A percentile compares a stretch with the other conserved stretches of the same genome.
phyloP scores from a whole-genome alignment of 2,113 vertebrate species.

The Cynocephalus volans region DNA sequence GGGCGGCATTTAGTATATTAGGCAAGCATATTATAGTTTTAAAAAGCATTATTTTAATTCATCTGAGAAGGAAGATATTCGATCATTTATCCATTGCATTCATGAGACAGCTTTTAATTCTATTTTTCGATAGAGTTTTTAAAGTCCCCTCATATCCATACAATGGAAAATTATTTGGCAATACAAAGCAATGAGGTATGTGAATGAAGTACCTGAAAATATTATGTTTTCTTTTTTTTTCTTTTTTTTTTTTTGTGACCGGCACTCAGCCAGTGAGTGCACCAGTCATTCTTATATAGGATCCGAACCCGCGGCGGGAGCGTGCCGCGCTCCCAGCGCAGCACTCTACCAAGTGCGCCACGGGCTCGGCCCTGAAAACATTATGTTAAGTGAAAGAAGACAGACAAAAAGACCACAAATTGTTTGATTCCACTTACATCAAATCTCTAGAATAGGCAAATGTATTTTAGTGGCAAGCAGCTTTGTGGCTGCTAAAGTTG shows the following conservation, averaged over 20 bases:
- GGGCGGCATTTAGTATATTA: not conserved
- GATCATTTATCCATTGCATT: not conserved
- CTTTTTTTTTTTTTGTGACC: too few relatives aligned
- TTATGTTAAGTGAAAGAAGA: not conserved
- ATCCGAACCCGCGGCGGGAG: too few relatives aligned
- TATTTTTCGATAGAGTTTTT: too few relatives aligned
- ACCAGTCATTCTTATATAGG: too few relatives aligned
- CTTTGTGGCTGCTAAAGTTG: not conserved
- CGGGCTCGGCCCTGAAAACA: slow-evolving; percentile 47
- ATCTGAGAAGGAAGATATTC: slow-evolving; percentile 5
- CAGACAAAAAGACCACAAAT: not conserved
- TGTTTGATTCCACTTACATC: not conserved
- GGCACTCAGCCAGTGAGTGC: too few relatives aligned
- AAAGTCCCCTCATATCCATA: not conserved
- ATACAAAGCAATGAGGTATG: slow-evolving; percentile 24
- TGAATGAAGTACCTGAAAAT: slow-evolving; percentile 20
- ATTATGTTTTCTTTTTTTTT: too few relatives aligned
- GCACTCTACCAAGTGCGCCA: too few relatives aligned
- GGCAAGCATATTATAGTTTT: slow-evolving; percentile 20
- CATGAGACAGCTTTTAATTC: not conserved
- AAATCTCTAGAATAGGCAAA: slow-evolving; percentile 4
- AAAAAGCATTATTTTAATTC: slow-evolving; percentile 27
- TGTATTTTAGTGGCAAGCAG: not conserved
- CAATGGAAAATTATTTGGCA: not conserved
- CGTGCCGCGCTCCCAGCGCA: too few relatives aligned